These are phyloP conservation scores for Pachyrhynchus sulphureomaculatus DNA, from an alignment of 1,140 invertebrate genomes.

Conservation along the genomic window DNA sequence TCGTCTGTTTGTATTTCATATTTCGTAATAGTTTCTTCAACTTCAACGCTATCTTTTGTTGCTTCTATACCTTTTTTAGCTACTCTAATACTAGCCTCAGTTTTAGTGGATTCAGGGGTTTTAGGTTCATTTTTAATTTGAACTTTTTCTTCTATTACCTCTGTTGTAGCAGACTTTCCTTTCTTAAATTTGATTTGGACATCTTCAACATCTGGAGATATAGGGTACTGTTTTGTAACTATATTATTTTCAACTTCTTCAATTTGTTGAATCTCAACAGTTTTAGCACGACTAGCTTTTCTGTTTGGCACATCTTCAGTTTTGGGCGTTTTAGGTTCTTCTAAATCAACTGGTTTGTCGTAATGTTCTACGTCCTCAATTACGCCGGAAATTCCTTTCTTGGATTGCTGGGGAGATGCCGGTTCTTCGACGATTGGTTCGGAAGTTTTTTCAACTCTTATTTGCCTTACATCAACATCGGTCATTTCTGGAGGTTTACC, in stretches of 20 bases:
- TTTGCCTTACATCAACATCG: conserved; percentile 30
- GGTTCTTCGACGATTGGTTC: conserved; percentile 46
- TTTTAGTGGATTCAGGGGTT: conserved; percentile 35
- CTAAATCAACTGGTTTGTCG: conserved; percentile 15
- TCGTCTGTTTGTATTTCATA: conserved; percentile 48
- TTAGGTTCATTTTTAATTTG: conserved; percentile 39
- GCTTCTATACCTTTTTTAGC: conserved; percentile 19
- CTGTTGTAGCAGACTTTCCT: conserved; percentile 22
- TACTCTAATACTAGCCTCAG: conserved; percentile 16
- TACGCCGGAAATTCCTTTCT: conserved; percentile 50
- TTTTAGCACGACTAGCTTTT: conserved; percentile 33
- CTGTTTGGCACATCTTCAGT: conserved; percentile 29
- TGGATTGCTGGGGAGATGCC: conserved; percentile 44
- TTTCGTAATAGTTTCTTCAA: conserved; percentile 22
- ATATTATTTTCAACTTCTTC: conserved; percentile 28
- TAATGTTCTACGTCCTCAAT: conserved; percentile 36
- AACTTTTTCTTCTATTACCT: conserved; percentile 26
- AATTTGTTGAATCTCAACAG: conserved; percentile 41
- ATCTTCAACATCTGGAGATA: conserved; percentile 23
- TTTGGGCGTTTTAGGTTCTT: conserved; percentile 16
- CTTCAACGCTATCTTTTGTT: conserved; percentile 25
- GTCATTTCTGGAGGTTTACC: conserved; percentile 34
- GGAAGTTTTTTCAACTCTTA: conserved; percentile 26
- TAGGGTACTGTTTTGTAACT: not conserved
- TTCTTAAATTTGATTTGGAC: conserved; percentile 26